phyloP scores from a whole-genome alignment of 2,888 invertebrate species.

The Cephus pygmeus region DNA sequence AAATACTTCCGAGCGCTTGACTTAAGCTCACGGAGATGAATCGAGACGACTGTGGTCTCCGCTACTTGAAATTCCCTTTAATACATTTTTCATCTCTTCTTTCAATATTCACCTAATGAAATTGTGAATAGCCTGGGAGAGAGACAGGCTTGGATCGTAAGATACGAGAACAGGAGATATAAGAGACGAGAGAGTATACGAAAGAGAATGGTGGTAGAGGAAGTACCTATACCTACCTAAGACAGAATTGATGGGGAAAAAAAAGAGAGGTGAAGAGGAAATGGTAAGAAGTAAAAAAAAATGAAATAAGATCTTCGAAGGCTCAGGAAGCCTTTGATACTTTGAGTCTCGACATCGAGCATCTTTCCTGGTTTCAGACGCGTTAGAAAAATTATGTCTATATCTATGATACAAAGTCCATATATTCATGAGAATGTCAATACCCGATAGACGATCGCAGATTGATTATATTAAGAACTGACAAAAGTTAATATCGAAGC shows the following conservation, averaged over 20 bases:
- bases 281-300: not conserved
- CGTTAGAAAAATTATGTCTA: not conserved
- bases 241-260: not conserved
- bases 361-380: not conserved
- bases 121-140: constrained; percentile 12
- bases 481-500: constrained; percentile 15
- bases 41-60: constrained; percentile 1
- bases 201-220: not conserved
- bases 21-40: constrained; percentile 1
- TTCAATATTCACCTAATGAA: constrained; percentile 18
- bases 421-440: not conserved
- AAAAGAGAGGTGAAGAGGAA: not conserved
- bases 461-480: not conserved
- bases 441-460: not conserved
- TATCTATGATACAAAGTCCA: not conserved
- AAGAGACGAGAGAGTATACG: constrained; percentile 3
- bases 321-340: not conserved
- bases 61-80: constrained; percentile 5
- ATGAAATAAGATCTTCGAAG: not conserved
- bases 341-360: too few species aligned
- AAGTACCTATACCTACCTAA: not conserved
- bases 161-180: constrained; percentile 13
- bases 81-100: constrained; percentile 18
- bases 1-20: not conserved
- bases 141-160: not conserved